These are phyloP conservation scores for Pseudochromis fuscus DNA, from an alignment of 2,797 vertebrate genomes.

Conservation along the genomic window DNA sequence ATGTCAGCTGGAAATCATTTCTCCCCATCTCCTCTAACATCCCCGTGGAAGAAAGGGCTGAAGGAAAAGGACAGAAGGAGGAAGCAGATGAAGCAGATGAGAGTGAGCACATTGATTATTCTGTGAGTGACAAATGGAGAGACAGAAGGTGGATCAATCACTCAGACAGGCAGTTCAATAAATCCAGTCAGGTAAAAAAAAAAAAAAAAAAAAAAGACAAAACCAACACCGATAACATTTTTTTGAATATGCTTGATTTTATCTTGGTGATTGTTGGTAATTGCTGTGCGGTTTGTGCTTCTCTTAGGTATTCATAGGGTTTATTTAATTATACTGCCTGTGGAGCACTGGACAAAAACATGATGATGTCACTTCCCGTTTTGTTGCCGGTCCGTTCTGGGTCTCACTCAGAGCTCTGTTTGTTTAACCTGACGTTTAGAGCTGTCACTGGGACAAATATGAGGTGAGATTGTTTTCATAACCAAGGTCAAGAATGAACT, in stretches of 20 bases:
- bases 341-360: too few relatives aligned
- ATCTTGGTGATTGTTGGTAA: background rate
- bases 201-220: background rate
- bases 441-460: too few relatives aligned
- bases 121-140: slow-evolving; percentile 42
- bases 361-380: background rate
- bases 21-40: background rate
- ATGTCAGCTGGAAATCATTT: slow-evolving; percentile 27
- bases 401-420: background rate
- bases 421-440: background rate
- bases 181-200: background rate
- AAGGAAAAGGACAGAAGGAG: slow-evolving; percentile 12
- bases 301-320: background rate
- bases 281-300: too few relatives aligned
- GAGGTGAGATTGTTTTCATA: too few relatives aligned
- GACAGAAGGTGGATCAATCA: slow-evolving; percentile 11
- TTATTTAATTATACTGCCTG: background rate
- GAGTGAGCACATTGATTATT: slow-evolving; percentile 11
- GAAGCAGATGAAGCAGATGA: slow-evolving; percentile 13
- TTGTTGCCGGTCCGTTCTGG: background rate
- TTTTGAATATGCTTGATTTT: background rate
- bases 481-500: too few relatives aligned
- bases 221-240: background rate
- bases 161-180: slow-evolving; percentile 26
- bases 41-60: background rate